A percentile compares a stretch with the other conserved stretches of the same genome.
Conservation (phyloP, 2,797 vertebrate species). For the Trachurus trachurus region DNA sequence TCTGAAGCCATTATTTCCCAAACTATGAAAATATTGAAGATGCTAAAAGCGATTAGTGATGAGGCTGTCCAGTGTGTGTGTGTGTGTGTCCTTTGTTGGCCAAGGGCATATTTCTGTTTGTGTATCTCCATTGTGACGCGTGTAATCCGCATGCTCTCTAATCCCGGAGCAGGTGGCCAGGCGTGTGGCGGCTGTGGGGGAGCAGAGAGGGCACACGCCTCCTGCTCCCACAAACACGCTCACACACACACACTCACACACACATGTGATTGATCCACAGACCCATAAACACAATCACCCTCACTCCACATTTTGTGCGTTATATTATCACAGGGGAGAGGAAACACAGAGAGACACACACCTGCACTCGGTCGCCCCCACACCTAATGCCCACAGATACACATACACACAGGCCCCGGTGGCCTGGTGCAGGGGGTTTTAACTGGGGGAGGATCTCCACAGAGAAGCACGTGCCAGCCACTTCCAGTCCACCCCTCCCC, state of each 20-base stretch:
- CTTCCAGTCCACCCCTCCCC: constrained; percentile 42
- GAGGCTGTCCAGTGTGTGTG: constrained; percentile 42
- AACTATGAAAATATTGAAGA: constrained; percentile 63
- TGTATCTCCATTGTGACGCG: constrained; percentile 83
- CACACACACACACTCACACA: constrained; percentile 35
- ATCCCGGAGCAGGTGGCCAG: constrained; percentile 87
- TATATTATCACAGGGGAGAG: constrained; percentile 9
- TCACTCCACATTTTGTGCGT: neutral
- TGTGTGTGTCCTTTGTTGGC: constrained; percentile 72
- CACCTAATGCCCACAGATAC: neutral
- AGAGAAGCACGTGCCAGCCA: constrained; percentile 42
- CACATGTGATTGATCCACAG: constrained; percentile 42
- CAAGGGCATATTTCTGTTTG: constrained; percentile 80
- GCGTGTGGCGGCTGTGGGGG: constrained; percentile 81
- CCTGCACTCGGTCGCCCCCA: constrained; percentile 13
- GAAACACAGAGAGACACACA: constrained; percentile 26
- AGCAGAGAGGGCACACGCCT: constrained; percentile 75
- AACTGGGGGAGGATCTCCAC: constrained; percentile 16
- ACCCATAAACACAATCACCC: constrained; percentile 25
- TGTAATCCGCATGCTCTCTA: constrained; percentile 87
- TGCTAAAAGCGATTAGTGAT: constrained; percentile 65
- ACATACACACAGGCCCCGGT: neutral
- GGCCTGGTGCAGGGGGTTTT: neutral
- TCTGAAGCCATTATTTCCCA: constrained; percentile 34
- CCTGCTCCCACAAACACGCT: constrained; percentile 61